A percentile compares a stretch with the other conserved stretches of the same genome.
Conservation (phyloP, 2,113 vertebrate species). For the Gopherus flavomarginatus region DNA sequence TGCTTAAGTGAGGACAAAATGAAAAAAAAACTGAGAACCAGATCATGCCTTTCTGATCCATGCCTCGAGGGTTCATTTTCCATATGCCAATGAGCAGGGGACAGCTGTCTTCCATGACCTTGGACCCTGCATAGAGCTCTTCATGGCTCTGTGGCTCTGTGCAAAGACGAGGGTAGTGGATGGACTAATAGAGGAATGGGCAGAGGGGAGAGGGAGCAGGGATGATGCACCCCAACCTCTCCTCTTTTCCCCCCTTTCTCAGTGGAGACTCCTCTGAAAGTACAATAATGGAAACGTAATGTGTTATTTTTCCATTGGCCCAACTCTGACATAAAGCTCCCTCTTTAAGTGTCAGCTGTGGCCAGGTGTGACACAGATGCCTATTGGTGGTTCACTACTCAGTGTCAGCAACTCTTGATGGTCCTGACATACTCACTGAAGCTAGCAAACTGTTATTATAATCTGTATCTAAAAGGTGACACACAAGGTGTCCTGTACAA, state of each 20-base stretch:
- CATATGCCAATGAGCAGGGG: background rate
- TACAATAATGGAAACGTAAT: background rate
- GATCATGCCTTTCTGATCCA: background rate
- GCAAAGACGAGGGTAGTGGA: background rate
- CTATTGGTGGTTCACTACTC: background rate
- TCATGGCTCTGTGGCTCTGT: background rate
- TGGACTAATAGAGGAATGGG: background rate
- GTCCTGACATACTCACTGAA: background rate
- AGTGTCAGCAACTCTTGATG: background rate
- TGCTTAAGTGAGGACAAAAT: background rate
- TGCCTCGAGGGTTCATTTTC: background rate
- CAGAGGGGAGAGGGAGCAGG: background rate
- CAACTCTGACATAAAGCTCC: background rate
- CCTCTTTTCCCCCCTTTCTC: background rate
- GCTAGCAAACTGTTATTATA: background rate
- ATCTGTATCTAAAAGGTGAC: background rate
- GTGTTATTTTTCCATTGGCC: conserved; percentile 1
- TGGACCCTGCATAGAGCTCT: background rate
- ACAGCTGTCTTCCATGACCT: background rate
- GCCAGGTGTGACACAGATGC: background rate
- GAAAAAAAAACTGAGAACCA: background rate
- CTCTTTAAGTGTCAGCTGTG: background rate
- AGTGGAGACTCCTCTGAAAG: background rate
- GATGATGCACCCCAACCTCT: background rate
- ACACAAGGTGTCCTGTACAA: background rate